Base-by-base conservation (phyloP, 2,888 invertebrate genomes). In the Polyommatus icarus region DNA sequence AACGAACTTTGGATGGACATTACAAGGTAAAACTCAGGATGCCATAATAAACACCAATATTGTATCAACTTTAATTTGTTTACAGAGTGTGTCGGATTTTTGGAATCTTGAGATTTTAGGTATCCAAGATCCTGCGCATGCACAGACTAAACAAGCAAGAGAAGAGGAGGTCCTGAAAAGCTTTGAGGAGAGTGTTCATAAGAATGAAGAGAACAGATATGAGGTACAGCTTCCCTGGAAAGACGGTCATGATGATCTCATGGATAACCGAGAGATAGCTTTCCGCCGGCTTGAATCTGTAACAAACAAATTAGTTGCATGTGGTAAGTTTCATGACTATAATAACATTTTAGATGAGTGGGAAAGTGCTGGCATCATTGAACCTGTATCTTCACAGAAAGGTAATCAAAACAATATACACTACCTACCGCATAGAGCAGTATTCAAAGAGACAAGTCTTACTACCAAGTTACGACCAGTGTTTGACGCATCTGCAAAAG, bases 401-500 rank as follows among this genome's bases (percentile, higher is more conserved):
- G 5, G 15, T 54, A 54, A 5, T 3, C 54, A 54, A 18, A 54
- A 54, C 4, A 54, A 18, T 18, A 15, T 18, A 54, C 18, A 54
- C 54, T 54, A 54, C 54, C 18, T 54, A 54, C 15, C 18, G 4
- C 54, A 18, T 54, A 54, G 54, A 54, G 54, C 54, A 18, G 54
- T 54, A 18, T 54, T 6, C 54, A 54, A 54, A 18, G 54, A 54
- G 18, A 18, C 76, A 2, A 80, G 79, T 71, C 32, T 73, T 36
- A 77, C 77, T 20, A 77, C 77, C 18, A 67, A 77, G 8, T 1
- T 77, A 20, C 46, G 77, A 32, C 80, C 80, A 15, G 78, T 79
- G 1, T 79, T 78, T 78, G 79, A 80, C 75, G 79, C 80, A n/a
- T 79, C 80, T 12, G 77, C 77, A 3, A 76, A 57, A 67, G 78